Percentiles rank a stretch among this genome's conserved stretches.
phyloP scores from a whole-genome alignment of 2,113 vertebrate species.

The Morone chrysops region DNA sequence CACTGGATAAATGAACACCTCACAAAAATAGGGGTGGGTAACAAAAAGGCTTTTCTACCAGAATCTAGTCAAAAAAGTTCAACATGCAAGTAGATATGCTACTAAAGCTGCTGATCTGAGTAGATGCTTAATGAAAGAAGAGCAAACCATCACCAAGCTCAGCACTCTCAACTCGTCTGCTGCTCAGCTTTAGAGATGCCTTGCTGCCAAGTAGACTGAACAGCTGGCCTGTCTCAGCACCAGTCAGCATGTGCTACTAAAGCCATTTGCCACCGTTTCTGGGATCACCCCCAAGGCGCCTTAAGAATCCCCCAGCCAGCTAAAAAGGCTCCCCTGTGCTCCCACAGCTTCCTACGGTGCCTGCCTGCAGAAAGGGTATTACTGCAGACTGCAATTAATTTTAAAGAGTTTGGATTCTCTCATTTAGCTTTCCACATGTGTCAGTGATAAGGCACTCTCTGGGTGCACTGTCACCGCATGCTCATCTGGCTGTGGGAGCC shows the following conservation, averaged over 20 bases:
- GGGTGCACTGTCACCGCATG: constrained; percentile 26
- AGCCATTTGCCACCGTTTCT: constrained; percentile 61
- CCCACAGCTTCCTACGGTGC: constrained; percentile 23
- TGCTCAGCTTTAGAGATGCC: constrained; percentile 52
- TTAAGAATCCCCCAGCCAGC: constrained; percentile 58
- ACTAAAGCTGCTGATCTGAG: constrained; percentile 41
- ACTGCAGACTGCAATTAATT: constrained; percentile 70
- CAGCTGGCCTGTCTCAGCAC: constrained; percentile 70
- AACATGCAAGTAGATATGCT: background rate
- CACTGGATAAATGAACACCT: constrained; percentile 48
- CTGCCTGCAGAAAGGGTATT: constrained; percentile 64
- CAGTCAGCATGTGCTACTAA: constrained; percentile 58
- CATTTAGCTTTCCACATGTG: constrained; percentile 58
- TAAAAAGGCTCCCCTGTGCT: constrained; percentile 58
- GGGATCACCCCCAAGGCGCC: constrained; percentile 59
- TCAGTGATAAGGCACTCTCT: constrained; percentile 45
- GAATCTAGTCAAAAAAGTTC: constrained; percentile 1
- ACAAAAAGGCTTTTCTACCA: constrained; percentile 11
- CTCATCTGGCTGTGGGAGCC: constrained; percentile 51
- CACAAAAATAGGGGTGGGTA: constrained; percentile 13
- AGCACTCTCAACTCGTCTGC: constrained; percentile 24
- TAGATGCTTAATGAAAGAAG: constrained; percentile 43
- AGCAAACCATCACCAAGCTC: constrained; percentile 26
- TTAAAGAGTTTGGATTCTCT: constrained; percentile 66
- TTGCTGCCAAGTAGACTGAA: constrained; percentile 59